These are phyloP conservation scores for Proisotoma minuta DNA, from an alignment of 2,888 invertebrate genomes.

Conservation along the genomic window DNA sequence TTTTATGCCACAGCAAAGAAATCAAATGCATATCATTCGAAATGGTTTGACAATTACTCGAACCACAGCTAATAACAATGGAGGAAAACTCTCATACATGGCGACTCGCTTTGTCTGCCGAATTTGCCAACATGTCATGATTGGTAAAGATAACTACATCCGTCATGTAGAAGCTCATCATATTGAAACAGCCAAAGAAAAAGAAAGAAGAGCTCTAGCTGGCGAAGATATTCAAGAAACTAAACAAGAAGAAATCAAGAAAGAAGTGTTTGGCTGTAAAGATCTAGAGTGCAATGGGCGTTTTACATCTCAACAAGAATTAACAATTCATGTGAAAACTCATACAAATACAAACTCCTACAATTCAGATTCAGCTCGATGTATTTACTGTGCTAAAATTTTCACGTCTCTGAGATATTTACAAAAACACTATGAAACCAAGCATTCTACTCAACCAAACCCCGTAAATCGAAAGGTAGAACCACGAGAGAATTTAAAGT, in stretches of 20 bases:
- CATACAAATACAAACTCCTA: not conserved
- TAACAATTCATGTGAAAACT: not conserved
- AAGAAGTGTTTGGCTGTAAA: too few relatives aligned
- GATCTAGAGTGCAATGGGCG: not conserved
- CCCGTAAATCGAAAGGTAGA: slow-evolving; percentile 12
- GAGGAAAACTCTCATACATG: slow-evolving; percentile 3
- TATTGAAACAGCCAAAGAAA: too few relatives aligned
- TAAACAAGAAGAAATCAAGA: not conserved
- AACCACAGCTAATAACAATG: too few relatives aligned
- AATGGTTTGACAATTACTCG: not conserved
- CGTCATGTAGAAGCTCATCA: slow-evolving; percentile 19
- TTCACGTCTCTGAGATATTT: slow-evolving; percentile 24
- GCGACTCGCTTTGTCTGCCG: slow-evolving; percentile 15
- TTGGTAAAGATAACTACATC: slow-evolving; percentile 28
- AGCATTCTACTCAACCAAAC: slow-evolving; percentile 18
- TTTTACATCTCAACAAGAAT: not conserved
- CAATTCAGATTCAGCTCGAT: slow-evolving; percentile 3
- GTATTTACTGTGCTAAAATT: slow-evolving; percentile 21
- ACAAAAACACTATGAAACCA: slow-evolving; percentile 27
- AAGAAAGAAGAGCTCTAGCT: too few relatives aligned
- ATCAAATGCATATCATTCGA: not conserved
- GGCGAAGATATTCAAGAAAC: too few relatives aligned
- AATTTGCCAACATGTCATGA: slow-evolving; percentile 19
- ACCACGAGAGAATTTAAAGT: not conserved
- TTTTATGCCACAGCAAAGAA: too few relatives aligned